Evolutionary conservation across 1,140 invertebrate species (phyloP).

Genomic region (Chrysoperla carnea): DNA sequence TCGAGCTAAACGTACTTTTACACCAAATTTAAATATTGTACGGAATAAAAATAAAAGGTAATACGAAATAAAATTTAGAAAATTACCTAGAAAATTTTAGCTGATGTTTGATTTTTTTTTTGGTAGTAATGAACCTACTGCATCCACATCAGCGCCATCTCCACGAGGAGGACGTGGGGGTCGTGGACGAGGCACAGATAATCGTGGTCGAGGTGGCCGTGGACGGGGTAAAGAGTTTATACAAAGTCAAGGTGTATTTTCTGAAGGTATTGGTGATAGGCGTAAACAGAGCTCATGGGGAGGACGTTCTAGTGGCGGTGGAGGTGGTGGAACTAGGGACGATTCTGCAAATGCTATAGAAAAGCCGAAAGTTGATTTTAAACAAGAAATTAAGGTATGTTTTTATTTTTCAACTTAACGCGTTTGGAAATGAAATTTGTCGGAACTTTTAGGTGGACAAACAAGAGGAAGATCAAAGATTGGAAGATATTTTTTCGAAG

Average conservation of each 20-base stretch:
- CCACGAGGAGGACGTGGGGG: too few species aligned
- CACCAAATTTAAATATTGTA: constrained; percentile 24
- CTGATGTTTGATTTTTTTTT: neutral
- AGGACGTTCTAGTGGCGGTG: neutral
- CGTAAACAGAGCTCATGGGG: neutral
- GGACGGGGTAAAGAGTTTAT: constrained; percentile 12
- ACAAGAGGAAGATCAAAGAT: neutral
- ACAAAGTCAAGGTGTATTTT: constrained; percentile 19
- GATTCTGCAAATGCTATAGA: neutral
- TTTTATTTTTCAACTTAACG: neutral
- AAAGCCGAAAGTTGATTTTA: neutral
- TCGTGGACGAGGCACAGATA: constrained; percentile 3
- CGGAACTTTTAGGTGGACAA: neutral
- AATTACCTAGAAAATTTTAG: neutral
- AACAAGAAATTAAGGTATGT: neutral
- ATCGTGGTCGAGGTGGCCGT: neutral
- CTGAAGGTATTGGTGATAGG: constrained; percentile 16
- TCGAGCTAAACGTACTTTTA: constrained; percentile 25
- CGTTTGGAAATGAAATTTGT: too few species aligned
- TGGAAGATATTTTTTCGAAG: neutral
- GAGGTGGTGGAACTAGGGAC: neutral
- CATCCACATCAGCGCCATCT: too few species aligned
- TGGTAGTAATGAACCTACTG: too few species aligned
- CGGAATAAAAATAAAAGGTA: constrained; percentile 29
- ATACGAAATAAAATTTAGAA: constrained; percentile 2